These are phyloP conservation scores for Ptychobarbus kaznakovi DNA, from an alignment of 2,797 vertebrate species.

Conservation along the genomic window DNA sequence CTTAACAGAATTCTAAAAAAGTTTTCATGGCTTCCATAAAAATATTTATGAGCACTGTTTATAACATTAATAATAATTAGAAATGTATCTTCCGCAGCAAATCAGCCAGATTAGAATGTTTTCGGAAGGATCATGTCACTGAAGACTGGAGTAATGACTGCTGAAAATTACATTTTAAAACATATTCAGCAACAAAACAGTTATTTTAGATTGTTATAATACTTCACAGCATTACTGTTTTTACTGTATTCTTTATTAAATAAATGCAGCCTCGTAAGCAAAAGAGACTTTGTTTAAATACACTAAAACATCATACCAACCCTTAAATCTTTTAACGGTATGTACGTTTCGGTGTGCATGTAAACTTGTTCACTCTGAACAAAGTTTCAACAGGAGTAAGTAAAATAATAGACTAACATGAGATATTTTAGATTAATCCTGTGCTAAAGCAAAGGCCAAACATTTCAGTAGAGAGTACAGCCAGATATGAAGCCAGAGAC, in stretches of 20 bases:
- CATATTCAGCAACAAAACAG: neutral
- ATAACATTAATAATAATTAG: neutral
- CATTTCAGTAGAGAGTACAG: conserved; percentile 38
- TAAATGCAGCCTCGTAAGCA: neutral
- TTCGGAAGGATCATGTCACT: neutral
- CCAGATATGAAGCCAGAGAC: conserved; percentile 38
- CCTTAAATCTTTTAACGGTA: neutral
- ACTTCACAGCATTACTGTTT: neutral
- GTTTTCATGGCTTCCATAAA: neutral
- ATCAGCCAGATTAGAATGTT: neutral
- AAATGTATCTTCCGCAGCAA: neutral
- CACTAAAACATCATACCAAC: neutral
- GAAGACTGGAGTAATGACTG: neutral
- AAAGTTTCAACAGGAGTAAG: conserved; percentile 28
- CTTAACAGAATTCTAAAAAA: neutral
- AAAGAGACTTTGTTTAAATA: neutral
- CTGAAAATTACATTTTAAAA: neutral
- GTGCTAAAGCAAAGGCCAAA: conserved; percentile 33
- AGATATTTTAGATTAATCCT: conserved; percentile 31
- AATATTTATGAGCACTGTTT: neutral
- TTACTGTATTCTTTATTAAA: neutral
- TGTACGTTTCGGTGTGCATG: neutral
- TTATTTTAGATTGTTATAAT: neutral
- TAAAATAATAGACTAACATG: conserved; percentile 7
- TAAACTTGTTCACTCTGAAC: neutral